Evolutionary conservation across 2,113 vertebrate species (phyloP), one percentile per base, ranked within the genome.

Genomic region (Rhynchopsitta pachyrhyncha): DNA sequence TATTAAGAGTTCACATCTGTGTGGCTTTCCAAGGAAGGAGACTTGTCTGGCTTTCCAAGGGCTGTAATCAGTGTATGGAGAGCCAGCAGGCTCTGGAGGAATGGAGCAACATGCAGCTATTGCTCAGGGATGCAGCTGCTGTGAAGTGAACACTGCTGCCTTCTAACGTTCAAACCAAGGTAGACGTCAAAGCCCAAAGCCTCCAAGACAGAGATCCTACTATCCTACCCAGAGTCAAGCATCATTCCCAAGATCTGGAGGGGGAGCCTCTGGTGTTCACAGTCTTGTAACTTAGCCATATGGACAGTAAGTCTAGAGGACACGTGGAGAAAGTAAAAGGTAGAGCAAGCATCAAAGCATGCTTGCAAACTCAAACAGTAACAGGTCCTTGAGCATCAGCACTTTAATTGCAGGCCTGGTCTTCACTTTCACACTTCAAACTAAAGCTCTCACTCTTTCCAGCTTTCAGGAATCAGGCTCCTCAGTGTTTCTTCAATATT

Each of bases 131-230:
- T 47, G 84, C 69, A 76, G 80, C 76, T 94, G 86, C 89, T 3
- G 15, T 80, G 68, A 49, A 11, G 42, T 31, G 96, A 96, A 69
- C 95, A 88, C 90, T 97, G 94, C 95, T 97, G 96, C 96, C 96
- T 97, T 97, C 96, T 97, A 95, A 97, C 88, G 94, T 95, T 93
- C 96, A 95, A 93, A 92, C 27, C 67, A 75, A 71, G 95, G 63
- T 3, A 95, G 41, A 42, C n/a, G 82, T 82, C 90, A 88, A 93
- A 96, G 92, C 19, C 2, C 59, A 79, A 83, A 81, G 52, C 76
- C 52, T 89, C 78, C 37, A 27, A 66, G 86, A 64, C 53, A 63
- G 35, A 42, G 66, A 80, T 86, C 35, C 47, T 78, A 29, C 3
- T 17, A 87, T 44, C 63, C 64, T 57, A 53, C 29, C 31, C 44